A percentile compares a stretch with the other conserved stretches of the same genome.
Conservation (phyloP, 92 coral and sea anemone species). For the Paragorgia papillata region DNA sequence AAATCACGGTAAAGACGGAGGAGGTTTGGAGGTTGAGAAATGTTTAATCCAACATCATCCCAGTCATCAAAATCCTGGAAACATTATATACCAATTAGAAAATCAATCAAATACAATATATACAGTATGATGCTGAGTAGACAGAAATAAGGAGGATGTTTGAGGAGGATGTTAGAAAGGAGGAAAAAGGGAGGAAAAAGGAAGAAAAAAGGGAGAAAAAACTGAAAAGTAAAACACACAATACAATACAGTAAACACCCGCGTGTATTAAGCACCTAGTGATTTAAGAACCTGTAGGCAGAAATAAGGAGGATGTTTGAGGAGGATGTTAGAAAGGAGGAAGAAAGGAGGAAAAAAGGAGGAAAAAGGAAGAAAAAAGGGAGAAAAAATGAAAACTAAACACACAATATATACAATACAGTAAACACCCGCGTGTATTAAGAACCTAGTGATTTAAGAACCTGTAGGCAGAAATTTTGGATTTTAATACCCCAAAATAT, state of each 20-base stretch:
- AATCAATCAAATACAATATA: too few species aligned
- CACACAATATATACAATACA: background rate
- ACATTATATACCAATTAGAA: too few species aligned
- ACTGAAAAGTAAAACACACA: too few species aligned
- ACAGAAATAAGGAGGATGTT: background rate
- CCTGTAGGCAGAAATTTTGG: too few species aligned
- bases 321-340: too few species aligned
- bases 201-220: background rate
- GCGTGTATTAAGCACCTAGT: too few species aligned
- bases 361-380: background rate
- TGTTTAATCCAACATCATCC: slow-evolving; percentile 98
- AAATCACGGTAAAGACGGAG: slow-evolving; percentile 94
- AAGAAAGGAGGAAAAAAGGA: too few species aligned
- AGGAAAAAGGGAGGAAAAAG: background rate
- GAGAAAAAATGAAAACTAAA: background rate
- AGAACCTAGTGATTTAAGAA: too few species aligned
- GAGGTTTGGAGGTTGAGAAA: slow-evolving; percentile 88
- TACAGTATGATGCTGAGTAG: background rate
- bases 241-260: too few species aligned
- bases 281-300: background rate
- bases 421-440: too few species aligned
- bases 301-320: too few species aligned
- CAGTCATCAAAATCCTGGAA: slow-evolving; percentile 96
- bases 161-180: background rate
- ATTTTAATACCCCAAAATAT: too few species aligned